A percentile compares a stretch with the other conserved stretches of the same genome.
Conservation (phyloP, 2,797 vertebrate species). For the Paguma larvata region DNA sequence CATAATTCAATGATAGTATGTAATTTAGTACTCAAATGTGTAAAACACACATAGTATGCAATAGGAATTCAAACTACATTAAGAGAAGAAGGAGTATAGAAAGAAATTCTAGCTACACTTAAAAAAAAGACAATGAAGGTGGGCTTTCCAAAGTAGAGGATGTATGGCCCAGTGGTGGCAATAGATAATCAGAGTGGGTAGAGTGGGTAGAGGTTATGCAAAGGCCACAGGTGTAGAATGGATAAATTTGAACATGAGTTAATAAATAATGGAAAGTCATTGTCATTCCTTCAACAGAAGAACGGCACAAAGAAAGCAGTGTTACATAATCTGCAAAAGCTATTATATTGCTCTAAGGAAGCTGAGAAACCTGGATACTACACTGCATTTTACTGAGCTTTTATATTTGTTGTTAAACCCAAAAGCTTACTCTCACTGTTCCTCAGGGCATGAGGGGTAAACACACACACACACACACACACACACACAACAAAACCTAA, state of each 20-base stretch:
- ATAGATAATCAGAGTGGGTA: neutral
- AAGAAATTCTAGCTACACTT: neutral
- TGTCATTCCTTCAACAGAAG: neutral
- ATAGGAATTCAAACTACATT: neutral
- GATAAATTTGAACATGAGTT: neutral
- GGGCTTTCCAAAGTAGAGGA: neutral
- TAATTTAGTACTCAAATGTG: neutral
- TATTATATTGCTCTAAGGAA: constrained; percentile 24
- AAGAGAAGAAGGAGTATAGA: neutral
- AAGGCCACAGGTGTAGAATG: neutral
- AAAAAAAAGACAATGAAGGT: neutral
- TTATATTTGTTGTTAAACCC: constrained; percentile 53
- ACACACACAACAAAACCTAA: neutral
- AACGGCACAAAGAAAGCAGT: neutral
- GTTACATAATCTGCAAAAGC: neutral
- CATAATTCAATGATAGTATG: neutral
- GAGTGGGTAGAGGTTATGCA: neutral
- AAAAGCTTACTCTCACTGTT: neutral
- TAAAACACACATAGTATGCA: neutral
- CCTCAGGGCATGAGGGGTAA: neutral
- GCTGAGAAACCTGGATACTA: neutral
- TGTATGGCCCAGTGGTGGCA: neutral
- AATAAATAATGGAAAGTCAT: neutral
- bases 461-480: no score
- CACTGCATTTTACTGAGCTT: constrained; percentile 55